Percentiles rank a stretch among this genome's conserved stretches.
Conservation (phyloP, 1,140 invertebrate genomes). For the Ditylenchus dipsaci region DNA sequence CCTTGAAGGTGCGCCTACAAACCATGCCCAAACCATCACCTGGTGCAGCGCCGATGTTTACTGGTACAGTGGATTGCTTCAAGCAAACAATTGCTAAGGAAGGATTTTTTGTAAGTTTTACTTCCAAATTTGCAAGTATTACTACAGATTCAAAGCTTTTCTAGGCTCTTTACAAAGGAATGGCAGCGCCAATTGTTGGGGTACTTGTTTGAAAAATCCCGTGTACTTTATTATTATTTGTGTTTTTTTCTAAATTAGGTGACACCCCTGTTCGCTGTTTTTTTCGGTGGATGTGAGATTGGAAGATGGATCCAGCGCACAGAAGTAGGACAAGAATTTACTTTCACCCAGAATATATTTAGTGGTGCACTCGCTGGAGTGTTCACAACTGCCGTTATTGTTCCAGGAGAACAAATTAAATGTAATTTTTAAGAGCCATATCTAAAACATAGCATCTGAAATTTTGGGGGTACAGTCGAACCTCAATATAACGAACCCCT, state of each 20-base stretch:
- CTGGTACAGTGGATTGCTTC: conserved; percentile 85
- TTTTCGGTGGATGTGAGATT: conserved; percentile 60
- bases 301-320: conserved; percentile 60
- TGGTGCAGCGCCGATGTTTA: conserved; percentile 73
- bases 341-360: conserved; percentile 71
- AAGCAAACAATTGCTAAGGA: conserved; percentile 81
- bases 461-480: too few relatives aligned
- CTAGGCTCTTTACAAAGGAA: conserved; percentile 65
- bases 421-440: conserved; percentile 65
- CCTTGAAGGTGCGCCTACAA: conserved; percentile 73
- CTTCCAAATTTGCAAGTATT: not conserved
- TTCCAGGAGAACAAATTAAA: conserved; percentile 94
- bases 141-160: conserved; percentile 26
- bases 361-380: conserved; percentile 88
- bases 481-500: too few relatives aligned
- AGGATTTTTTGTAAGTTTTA: conserved; percentile 60
- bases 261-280: conserved; percentile 73
- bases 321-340: conserved; percentile 65
- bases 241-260: conserved; percentile 33
- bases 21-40: conserved; percentile 68
- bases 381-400: conserved; percentile 89
- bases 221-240: too few relatives aligned
- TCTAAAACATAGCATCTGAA: too few relatives aligned
- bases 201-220: conserved; percentile 39
- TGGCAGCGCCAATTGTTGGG: conserved; percentile 65